Evolutionary conservation across 1,140 invertebrate species (phyloP).

Genomic region (Nasonia longicornis): DNA sequence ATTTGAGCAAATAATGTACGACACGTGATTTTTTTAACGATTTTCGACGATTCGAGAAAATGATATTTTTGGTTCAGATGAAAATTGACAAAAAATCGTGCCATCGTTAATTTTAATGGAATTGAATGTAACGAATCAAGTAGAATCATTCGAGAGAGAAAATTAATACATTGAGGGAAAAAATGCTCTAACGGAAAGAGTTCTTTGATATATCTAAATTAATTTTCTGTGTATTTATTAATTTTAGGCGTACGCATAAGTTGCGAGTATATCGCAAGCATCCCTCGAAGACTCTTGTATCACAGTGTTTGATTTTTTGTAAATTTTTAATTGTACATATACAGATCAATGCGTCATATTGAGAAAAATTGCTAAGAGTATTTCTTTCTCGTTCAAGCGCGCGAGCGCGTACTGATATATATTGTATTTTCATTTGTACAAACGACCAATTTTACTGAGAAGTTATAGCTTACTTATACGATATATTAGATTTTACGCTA

Average conservation of each 20-base stretch:
- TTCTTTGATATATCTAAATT: too few relatives aligned
- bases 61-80: too few relatives aligned
- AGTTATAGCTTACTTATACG: slow-evolving; percentile 23
- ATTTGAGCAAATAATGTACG: background rate
- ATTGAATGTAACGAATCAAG: background rate
- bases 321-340: slow-evolving; percentile 29
- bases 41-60: too few relatives aligned
- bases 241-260: background rate
- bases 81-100: background rate
- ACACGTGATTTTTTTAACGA: background rate
- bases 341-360: background rate
- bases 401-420: slow-evolving; percentile 1
- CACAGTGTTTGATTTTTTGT: background rate
- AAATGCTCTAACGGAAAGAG: too few relatives aligned
- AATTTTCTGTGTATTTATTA: background rate
- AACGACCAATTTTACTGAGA: slow-evolving; percentile 31
- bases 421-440: slow-evolving; percentile 30
- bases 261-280: background rate
- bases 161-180: background rate
- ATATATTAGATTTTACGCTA: slow-evolving; percentile 21
- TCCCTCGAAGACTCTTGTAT: background rate
- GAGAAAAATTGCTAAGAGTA: slow-evolving; percentile 15
- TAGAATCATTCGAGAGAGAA: background rate
- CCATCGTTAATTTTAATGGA: background rate
- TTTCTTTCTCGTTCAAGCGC: background rate